Conservation (phyloP, 2,113 vertebrate species). For the Gopherus flavomarginatus region DNA sequence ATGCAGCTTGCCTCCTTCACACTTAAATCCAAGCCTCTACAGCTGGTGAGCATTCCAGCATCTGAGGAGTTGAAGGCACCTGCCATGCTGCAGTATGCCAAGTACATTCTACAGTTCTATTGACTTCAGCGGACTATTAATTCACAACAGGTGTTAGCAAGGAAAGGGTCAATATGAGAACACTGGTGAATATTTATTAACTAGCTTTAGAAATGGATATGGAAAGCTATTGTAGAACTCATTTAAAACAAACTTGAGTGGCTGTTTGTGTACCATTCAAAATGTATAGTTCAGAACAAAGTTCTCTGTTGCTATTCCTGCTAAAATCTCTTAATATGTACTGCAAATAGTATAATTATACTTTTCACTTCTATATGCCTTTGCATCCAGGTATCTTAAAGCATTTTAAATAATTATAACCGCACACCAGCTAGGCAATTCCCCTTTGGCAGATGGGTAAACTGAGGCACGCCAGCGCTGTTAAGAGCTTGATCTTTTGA, state of each 20-base stretch:
- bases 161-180: not conserved
- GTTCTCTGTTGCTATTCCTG: not conserved
- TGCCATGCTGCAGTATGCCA: not conserved
- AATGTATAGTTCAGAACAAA: constrained; percentile 33
- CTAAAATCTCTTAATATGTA: not conserved
- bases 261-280: not conserved
- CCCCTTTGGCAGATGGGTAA: rapidly evolving
- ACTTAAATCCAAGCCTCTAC: not conserved
- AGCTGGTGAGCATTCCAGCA: not conserved
- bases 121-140: not conserved
- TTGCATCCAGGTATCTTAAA: not conserved
- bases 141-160: not conserved
- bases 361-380: not conserved
- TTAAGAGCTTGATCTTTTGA: rapidly evolving
- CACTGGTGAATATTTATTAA: not conserved
- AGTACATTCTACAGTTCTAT: not conserved
- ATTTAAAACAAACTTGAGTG: not conserved
- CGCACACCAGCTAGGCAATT: not conserved
- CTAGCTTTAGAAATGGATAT: constrained; percentile 21
- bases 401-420: not conserved
- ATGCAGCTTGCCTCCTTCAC: not conserved
- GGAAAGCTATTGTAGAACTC: constrained; percentile 1
- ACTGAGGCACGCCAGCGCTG: not conserved
- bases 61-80: rapidly evolving
- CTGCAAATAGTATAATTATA: not conserved